A percentile compares a stretch with the other conserved stretches of the same genome.
Evolutionary conservation across 2,888 invertebrate species (phyloP).

Genomic region (Pachycephus smyrnensis): DNA sequence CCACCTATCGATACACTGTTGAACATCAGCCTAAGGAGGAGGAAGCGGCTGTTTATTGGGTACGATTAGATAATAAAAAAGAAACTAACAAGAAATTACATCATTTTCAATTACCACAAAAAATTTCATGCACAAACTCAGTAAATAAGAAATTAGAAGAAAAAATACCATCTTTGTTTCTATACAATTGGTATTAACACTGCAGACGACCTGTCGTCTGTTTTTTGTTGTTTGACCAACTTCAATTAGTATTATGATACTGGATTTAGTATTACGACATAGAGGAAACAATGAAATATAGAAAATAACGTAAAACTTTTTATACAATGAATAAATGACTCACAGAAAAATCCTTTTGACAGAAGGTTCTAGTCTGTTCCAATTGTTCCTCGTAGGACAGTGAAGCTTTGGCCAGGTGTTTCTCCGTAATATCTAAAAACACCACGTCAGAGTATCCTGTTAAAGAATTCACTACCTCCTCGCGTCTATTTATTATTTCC

Average conservation of each 20-base stretch:
- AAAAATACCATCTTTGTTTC: not conserved
- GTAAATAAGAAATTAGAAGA: not conserved
- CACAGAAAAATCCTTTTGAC: not conserved
- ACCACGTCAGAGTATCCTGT: not conserved
- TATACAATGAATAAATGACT: not conserved
- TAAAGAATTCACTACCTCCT: not conserved
- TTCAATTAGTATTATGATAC: not conserved
- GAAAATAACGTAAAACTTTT: not conserved
- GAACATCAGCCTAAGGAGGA: constrained; percentile 67
- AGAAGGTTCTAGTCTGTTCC: not conserved
- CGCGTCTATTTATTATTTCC: not conserved
- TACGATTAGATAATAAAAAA: constrained; percentile 61
- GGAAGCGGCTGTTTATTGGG: constrained; percentile 74
- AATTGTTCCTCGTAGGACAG: no score
- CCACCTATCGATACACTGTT: constrained; percentile 52
- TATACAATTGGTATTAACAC: not conserved
- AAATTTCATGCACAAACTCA: not conserved
- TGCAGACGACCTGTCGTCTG: not conserved
- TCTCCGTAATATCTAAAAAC: not conserved
- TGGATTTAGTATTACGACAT: not conserved
- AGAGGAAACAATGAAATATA: no score
- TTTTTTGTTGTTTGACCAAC: not conserved
- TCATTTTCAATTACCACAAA: not conserved
- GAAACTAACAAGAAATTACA: not conserved
- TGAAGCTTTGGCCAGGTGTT: not conserved